Evolutionary conservation across 2,888 invertebrate species (phyloP), one percentile per base, ranked within the genome.

Genomic region (Tachystola acroxantha): DNA sequence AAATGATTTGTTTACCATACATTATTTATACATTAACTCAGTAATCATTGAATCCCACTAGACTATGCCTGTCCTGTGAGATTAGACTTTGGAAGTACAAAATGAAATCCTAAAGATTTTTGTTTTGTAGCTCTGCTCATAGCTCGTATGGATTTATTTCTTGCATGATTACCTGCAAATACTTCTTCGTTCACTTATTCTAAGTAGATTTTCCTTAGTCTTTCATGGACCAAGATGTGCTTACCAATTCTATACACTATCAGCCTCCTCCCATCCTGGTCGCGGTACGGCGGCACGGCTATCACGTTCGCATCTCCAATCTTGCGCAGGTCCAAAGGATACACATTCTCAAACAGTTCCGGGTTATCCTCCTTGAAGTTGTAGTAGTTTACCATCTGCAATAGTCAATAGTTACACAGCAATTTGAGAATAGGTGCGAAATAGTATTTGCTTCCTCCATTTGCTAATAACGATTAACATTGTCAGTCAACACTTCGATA

Each of bases 341-440:
- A 89, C 0, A 95, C 88, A 43, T 91, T 89, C 40, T 91, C 89
- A 48, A 92, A 91, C 40, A 91, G 85, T 30, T 90, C 88, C 2
- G 91, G 90, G 59, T 95, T 92, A 10, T 91, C 89, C 57, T 93
- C 91, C 54, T 91, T 92, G 64, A 95, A 95, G 46, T 89, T 88
- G 58, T 89, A 92, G 66, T 95, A 95, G 59, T 92, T 93, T 34
- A 91, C 91, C 50, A 95, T 74, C 93, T 93, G 75, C 49, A 14
- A 28, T 13, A 22, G 19, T 1, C 11, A 19, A 19, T n/a, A 29
- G 12, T 7, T 25, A 31, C 10, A 2, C 10, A 11, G 10, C 3
- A 10, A 11, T 10, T n/a, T 5, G 11, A 11, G 27, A 1, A 12
- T 25, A 10, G 7, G 27, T 6, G 11, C 14, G 2, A 10, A 29